Evolutionary conservation across 2,113 vertebrate species (phyloP).

Genomic region (Aphelocoma coerulescens): DNA sequence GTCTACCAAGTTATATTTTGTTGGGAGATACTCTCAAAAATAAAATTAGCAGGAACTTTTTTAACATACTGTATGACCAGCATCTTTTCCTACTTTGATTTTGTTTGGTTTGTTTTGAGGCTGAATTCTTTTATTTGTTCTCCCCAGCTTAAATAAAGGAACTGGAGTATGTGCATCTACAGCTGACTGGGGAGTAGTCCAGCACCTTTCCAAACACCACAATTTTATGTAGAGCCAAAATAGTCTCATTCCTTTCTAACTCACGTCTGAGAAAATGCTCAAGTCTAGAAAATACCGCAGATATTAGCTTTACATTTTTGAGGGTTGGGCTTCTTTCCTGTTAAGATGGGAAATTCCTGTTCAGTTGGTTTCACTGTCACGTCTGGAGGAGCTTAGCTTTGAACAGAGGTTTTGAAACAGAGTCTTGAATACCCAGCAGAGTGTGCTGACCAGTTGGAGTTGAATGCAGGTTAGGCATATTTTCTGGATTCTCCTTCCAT

Average conservation of each 20-base stretch:
- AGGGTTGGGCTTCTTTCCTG: background rate
- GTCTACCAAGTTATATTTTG: background rate
- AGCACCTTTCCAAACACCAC: background rate
- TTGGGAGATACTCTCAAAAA: background rate
- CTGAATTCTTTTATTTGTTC: background rate
- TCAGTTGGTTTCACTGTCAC: background rate
- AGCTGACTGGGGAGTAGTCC: background rate
- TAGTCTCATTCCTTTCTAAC: background rate
- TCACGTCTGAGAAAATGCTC: background rate
- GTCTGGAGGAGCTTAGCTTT: background rate
- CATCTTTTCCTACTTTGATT: background rate
- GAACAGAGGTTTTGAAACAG: background rate
- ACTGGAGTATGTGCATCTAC: rapidly evolving
- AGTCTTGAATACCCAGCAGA: background rate
- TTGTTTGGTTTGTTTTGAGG: background rate
- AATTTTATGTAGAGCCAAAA: background rate
- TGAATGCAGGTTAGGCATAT: background rate
- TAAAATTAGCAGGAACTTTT: background rate
- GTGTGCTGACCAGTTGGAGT: background rate
- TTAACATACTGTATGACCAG: background rate
- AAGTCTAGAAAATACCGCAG: background rate
- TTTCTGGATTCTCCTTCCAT: background rate
- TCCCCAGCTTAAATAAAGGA: background rate
- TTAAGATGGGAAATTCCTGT: background rate
- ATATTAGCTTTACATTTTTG: background rate